Base-by-base conservation (phyloP, 2,113 vertebrate genomes). In the Tichodroma muraria region DNA sequence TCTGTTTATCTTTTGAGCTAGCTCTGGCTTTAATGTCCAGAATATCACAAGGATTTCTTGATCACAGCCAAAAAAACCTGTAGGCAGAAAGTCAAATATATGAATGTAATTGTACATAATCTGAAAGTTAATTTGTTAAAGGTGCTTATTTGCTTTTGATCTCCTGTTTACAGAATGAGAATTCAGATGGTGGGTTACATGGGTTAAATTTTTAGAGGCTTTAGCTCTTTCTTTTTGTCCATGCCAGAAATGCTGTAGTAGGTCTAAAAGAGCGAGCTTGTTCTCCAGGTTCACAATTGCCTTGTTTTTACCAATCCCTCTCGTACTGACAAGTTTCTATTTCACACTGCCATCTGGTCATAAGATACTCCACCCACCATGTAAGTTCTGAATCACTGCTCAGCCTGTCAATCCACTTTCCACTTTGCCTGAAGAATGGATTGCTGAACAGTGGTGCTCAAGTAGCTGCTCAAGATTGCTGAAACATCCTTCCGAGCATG, bases 231-330 rank as follows among this genome's bases (percentile, higher is more conserved):
- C 37, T 77, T 73, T 88, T 72, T 90, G 56, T 23, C 53, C 44
- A 33, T 78, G 85, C 68, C 69, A 83, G 79, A 90, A 75, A 80
- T 86, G 72, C 37, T 86, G 75, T 65, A 73, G 71, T 69, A 85
- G 40, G 38, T 85, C 60, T 66, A 78, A 69, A 85, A 66, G 52
- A 47, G 85, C 68, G 63, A 82, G 81, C 88, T 80, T 90, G 85
- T 89, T 91, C 61, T 83, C 50, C 92, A 68, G 75, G 90, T 86
- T 93, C 65, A 52, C 45, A 24, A 70, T 89, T 92, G 70, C 63
- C 66, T 93, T 89, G 81, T 85, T 95, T 95, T 96, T 83, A 79
- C 54, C 59, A 56, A 57, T 75, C 91, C 72, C 72, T 93, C 82
- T 84, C 33, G 5, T 63, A 59, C 24, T 56, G 89, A 70, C 63